phyloP scores from a whole-genome alignment of 2,888 invertebrate species.

The Bombyx huttoni region DNA sequence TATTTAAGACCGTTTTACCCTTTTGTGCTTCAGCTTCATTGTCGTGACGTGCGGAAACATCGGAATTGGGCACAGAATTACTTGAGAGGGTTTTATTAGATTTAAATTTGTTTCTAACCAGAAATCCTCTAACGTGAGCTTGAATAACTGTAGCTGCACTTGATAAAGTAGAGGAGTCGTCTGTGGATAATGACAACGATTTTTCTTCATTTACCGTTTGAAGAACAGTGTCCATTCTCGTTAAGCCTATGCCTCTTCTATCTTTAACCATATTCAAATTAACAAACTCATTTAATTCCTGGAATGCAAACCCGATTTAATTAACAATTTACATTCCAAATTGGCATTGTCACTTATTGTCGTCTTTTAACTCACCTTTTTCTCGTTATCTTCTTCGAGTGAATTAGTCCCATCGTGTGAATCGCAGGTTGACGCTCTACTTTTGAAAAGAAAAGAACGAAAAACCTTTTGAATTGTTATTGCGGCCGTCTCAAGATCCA shows the following conservation, averaged over 20 bases:
- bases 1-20: slow-evolving; percentile 55
- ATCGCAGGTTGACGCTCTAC: slow-evolving; percentile 53
- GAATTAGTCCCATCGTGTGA: slow-evolving; percentile 33
- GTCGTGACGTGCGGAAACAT: slow-evolving; percentile 32
- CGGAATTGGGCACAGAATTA: slow-evolving; percentile 46
- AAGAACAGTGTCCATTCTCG: slow-evolving; percentile 57
- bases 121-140: slow-evolving; percentile 78
- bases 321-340: slow-evolving; percentile 3
- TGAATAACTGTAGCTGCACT: slow-evolving; percentile 77
- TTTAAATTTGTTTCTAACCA: slow-evolving; percentile 70
- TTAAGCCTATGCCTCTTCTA: slow-evolving; percentile 43
- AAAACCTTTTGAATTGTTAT: slow-evolving; percentile 74
- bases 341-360: slow-evolving; percentile 2
- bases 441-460: slow-evolving; percentile 59
- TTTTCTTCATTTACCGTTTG: slow-evolving; percentile 70
- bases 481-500: slow-evolving; percentile 68
- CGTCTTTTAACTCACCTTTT: slow-evolving; percentile 23
- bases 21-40: slow-evolving; percentile 34
- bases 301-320: slow-evolving; percentile 18
- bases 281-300: slow-evolving; percentile 34
- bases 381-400: slow-evolving; percentile 28
- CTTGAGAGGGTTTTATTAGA: slow-evolving; percentile 49
- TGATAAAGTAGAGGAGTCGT: slow-evolving; percentile 63
- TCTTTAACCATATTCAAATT: slow-evolving; percentile 34
- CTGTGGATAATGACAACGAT: slow-evolving; percentile 59